phyloP scores from a whole-genome alignment of 2,113 vertebrate species.

The Phyllopteryx taeniolatus region DNA sequence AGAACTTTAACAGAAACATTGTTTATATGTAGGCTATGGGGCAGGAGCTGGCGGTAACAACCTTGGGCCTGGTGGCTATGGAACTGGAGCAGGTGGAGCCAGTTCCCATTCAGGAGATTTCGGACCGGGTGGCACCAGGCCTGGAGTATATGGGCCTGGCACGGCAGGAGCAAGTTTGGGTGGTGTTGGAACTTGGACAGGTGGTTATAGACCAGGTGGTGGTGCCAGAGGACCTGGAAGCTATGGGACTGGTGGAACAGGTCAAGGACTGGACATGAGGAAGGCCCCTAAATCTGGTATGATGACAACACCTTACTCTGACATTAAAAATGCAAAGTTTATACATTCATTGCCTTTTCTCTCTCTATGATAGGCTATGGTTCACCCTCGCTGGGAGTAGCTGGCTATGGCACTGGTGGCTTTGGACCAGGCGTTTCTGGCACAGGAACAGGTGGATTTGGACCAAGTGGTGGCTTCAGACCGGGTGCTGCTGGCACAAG shows the following conservation, averaged over 20 bases:
- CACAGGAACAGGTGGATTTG: conserved; percentile 14
- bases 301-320: background rate
- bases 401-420: conserved; percentile 41
- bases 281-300: conserved; percentile 60
- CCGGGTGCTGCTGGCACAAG: conserved; percentile 24
- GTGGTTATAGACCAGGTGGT: conserved; percentile 40
- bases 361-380: conserved; percentile 42
- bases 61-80: conserved; percentile 39
- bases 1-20: conserved; percentile 1
- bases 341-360: conserved; percentile 4
- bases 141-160: conserved; percentile 35
- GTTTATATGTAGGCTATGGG: conserved; percentile 54
- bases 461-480: conserved; percentile 17
- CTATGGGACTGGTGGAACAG: conserved; percentile 46
- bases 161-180: conserved; percentile 22
- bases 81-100: conserved; percentile 37
- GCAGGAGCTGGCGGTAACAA: conserved; percentile 39
- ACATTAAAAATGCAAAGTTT: background rate
- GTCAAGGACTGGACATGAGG: conserved; percentile 41
- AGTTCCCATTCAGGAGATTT: conserved; percentile 31
- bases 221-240: conserved; percentile 43
- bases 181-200: conserved; percentile 13
- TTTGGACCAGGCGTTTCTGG: conserved; percentile 20
- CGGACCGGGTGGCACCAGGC: conserved; percentile 34
- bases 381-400: conserved; percentile 45